Percentiles rank a stretch among this genome's conserved stretches.
Evolutionary conservation across 1,140 invertebrate genomes (phyloP).

Genomic region (Drosophila bipectinata): DNA sequence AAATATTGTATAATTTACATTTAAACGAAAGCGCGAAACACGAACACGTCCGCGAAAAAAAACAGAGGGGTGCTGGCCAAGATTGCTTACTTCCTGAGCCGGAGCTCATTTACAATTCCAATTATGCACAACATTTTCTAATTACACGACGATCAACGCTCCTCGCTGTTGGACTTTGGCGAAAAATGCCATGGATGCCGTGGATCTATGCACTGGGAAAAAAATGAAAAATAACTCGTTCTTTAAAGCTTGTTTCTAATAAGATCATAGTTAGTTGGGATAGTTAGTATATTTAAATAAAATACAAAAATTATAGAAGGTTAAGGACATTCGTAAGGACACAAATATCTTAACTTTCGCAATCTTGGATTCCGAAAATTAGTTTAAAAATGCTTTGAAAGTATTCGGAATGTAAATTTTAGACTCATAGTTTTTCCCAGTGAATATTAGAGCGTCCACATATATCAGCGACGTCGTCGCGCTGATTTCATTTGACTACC

Average conservation of each 20-base stretch:
- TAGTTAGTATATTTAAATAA: no score
- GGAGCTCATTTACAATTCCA: slow-evolving; percentile 80
- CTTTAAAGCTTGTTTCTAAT: no score
- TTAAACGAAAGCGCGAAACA: slow-evolving; percentile 74
- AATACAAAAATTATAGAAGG: no score
- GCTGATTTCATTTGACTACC: slow-evolving; percentile 78
- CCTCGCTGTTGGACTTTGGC: slow-evolving; percentile 19
- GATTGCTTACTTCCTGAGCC: slow-evolving; percentile 59
- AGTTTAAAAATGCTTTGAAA: no score
- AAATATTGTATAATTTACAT: slow-evolving; percentile 78
- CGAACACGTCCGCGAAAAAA: slow-evolving; percentile 56
- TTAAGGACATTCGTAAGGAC: no score
- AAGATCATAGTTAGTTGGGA: no score
- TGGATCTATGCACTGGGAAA: slow-evolving; percentile 11
- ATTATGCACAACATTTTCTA: slow-evolving; percentile 83
- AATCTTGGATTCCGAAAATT: no score
- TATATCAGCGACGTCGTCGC: slow-evolving; percentile 75
- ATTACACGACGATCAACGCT: slow-evolving; percentile 80
- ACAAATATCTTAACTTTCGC: no score
- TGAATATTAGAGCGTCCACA: slow-evolving; percentile 19
- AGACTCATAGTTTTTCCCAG: slow-evolving; percentile 3
- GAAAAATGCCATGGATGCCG: slow-evolving; percentile 24
- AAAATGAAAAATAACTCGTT: neutral
- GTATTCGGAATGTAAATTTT: neutral
- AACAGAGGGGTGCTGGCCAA: slow-evolving; percentile 44